Evolutionary conservation across 2,797 vertebrate genomes (phyloP).

Genomic region (Emydoidea blandingii): DNA sequence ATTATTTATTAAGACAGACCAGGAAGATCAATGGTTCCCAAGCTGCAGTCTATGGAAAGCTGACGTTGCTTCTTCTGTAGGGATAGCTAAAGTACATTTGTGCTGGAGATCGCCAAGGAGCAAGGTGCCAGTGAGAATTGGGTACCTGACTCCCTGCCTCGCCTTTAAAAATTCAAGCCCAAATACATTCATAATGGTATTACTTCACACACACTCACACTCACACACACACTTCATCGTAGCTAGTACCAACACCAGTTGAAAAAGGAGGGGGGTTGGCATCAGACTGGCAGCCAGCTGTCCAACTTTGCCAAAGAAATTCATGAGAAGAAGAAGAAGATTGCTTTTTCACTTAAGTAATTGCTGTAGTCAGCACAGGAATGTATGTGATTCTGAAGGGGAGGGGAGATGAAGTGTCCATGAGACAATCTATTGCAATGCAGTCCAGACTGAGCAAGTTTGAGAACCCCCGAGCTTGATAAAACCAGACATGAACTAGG

Average conservation of each 20-base stretch:
- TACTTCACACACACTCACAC: rapidly evolving
- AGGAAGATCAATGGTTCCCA: background rate
- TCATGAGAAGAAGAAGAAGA: background rate
- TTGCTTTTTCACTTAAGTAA: background rate
- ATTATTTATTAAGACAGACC: background rate
- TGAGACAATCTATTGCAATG: too few species aligned
- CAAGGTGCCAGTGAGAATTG: background rate
- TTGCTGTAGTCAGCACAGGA: background rate
- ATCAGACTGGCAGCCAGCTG: background rate
- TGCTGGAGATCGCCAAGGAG: background rate
- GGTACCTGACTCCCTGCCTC: background rate
- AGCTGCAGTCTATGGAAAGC: background rate
- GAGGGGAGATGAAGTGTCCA: background rate
- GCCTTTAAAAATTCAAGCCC: background rate
- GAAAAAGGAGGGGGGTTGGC: background rate
- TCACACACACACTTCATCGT: background rate
- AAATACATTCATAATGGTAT: background rate
- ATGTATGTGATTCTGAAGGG: background rate
- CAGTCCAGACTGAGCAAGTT: rapidly evolving
- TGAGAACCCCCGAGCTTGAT: rapidly evolving
- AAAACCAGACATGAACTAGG: rapidly evolving
- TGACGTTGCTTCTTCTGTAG: background rate
- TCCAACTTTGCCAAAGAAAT: background rate
- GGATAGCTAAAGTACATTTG: background rate
- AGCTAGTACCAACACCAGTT: background rate